A percentile compares a stretch with the other conserved stretches of the same genome.
These are phyloP conservation scores for Planococcus citri DNA, from an alignment of 1,140 invertebrate species.

Conservation along the genomic window DNA sequence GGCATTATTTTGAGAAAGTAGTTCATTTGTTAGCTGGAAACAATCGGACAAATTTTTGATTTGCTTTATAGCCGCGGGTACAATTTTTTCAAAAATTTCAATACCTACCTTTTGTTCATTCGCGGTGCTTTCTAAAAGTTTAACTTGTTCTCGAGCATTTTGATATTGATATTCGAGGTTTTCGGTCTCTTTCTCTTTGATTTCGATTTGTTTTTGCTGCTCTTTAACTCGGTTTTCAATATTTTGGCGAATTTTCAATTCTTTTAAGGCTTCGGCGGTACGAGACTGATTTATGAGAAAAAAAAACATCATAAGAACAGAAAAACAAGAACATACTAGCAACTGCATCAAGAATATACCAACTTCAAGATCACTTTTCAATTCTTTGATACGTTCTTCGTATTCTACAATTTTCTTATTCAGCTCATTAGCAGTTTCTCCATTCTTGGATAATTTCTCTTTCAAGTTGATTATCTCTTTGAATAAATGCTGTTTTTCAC, in stretches of 20 bases:
- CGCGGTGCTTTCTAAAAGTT: neutral
- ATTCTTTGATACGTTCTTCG: neutral
- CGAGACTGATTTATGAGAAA: neutral
- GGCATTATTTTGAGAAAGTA: conserved; percentile 9
- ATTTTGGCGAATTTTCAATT: neutral
- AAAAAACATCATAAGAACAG: neutral
- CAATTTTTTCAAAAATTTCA: neutral
- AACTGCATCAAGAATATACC: neutral
- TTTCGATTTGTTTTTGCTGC: conserved; percentile 11
- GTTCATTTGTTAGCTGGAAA: neutral
- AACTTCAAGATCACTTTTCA: conserved; percentile 3
- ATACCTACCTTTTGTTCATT: conserved; percentile 12
- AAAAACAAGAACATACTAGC: neutral
- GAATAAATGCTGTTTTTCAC: conserved; percentile 8
- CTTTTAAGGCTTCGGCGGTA: neutral
- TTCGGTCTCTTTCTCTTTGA: neutral
- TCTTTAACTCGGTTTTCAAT: conserved; percentile 6
- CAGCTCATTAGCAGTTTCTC: neutral
- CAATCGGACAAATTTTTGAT: neutral
- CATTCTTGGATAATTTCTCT: neutral
- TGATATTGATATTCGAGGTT: neutral
- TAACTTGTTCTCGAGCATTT: neutral
- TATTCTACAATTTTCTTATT: neutral
- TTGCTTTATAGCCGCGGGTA: neutral
- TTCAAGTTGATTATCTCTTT: conserved; percentile 6